A percentile compares a stretch with the other conserved stretches of the same genome.
phyloP scores from a whole-genome alignment of 1,140 invertebrate species.

The Gonatopus flavifemur region DNA sequence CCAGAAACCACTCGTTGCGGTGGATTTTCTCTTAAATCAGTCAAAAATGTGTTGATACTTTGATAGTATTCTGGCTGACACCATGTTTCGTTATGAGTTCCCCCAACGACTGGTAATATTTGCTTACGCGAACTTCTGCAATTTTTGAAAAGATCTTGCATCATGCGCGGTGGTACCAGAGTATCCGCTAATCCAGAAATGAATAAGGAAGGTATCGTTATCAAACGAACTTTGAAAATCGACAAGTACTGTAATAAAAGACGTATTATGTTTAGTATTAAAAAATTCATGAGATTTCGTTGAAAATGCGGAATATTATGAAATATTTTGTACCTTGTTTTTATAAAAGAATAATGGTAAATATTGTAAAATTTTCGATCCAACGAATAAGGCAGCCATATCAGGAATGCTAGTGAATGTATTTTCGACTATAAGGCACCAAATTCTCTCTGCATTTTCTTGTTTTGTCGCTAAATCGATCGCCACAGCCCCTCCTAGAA shows the following conservation, averaged over 20 bases:
- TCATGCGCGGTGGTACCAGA: constrained; percentile 85
- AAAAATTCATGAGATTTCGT: neutral
- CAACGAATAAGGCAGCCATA: constrained; percentile 79
- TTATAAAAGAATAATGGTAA: constrained; percentile 78
- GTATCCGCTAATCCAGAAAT: constrained; percentile 81
- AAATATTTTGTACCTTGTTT: constrained; percentile 68
- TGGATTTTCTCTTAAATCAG: constrained; percentile 52
- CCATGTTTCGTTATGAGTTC: constrained; percentile 91
- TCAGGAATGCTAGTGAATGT: constrained; percentile 94
- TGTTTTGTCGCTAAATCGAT: constrained; percentile 79
- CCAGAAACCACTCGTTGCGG: constrained; percentile 27
- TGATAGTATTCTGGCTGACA: constrained; percentile 65
- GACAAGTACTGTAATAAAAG: constrained; percentile 69
- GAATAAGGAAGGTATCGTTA: constrained; percentile 73
- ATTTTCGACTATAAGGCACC: constrained; percentile 89
- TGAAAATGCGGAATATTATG: constrained; percentile 3
- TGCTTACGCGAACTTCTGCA: constrained; percentile 73
- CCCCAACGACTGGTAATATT: constrained; percentile 70
- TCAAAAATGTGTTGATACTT: constrained; percentile 61
- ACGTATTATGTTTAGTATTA: constrained; percentile 25
- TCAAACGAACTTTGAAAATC: constrained; percentile 67
- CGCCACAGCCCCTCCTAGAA: constrained; percentile 78
- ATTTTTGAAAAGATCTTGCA: constrained; percentile 71
- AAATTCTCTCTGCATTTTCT: constrained; percentile 74
- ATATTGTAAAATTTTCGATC: constrained; percentile 70